phyloP scores from a whole-genome alignment of 2,113 vertebrate genomes.

The Entelurus aequoreus region DNA sequence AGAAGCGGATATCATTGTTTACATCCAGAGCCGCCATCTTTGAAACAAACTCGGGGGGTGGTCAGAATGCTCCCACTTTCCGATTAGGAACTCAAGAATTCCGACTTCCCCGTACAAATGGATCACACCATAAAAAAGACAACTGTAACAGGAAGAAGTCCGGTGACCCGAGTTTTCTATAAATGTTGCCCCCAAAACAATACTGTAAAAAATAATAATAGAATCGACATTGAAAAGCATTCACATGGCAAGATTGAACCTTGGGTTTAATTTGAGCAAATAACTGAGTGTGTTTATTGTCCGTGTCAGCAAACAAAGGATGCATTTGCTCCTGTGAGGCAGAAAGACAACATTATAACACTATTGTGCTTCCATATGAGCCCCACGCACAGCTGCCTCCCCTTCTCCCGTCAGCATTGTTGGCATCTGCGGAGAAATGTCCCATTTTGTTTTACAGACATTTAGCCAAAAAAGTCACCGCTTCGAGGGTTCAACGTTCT shows the following conservation, averaged over 20 bases:
- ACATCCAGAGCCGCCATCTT: too few species aligned
- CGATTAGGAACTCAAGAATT: too few species aligned
- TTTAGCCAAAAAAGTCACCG: background rate
- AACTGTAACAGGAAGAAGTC: too few species aligned
- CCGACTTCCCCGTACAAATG: too few species aligned
- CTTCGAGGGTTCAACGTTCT: conserved; percentile 23
- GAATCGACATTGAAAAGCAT: background rate
- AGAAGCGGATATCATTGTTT: too few species aligned
- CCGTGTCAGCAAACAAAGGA: conserved; percentile 24
- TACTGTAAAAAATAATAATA: too few species aligned
- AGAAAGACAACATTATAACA: conserved; percentile 62
- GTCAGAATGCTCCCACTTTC: too few species aligned
- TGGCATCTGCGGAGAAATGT: conserved; percentile 11
- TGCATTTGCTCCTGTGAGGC: conserved; percentile 40
- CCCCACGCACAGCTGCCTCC: conserved; percentile 41
- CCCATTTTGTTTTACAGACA: background rate
- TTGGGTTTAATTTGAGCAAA: background rate
- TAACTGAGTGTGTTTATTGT: conserved; percentile 31
- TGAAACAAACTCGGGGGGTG: too few species aligned
- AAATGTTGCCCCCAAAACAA: too few species aligned
- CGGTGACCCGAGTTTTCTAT: too few species aligned
- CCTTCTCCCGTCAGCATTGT: conserved; percentile 7
- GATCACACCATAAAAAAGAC: too few species aligned
- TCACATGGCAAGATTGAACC: background rate
- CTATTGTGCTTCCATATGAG: conserved; percentile 58